Evolutionary conservation across 2,888 invertebrate genomes (phyloP).

Genomic region (Dynastes grantii): DNA sequence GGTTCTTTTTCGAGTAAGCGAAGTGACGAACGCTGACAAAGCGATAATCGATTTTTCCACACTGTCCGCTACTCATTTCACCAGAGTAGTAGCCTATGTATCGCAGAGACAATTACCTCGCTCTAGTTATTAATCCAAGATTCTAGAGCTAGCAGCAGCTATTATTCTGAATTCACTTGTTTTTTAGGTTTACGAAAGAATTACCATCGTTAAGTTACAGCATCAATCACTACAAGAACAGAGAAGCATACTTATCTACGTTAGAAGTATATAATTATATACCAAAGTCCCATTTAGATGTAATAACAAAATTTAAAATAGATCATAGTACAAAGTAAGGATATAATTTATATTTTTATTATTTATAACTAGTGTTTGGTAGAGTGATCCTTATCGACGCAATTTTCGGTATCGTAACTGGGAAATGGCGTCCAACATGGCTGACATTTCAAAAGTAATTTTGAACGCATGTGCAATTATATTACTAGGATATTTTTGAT

Average conservation of each 20-base stretch:
- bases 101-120: too few relatives aligned
- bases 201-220: slow-evolving; percentile 63
- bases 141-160: too few relatives aligned
- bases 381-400: too few relatives aligned
- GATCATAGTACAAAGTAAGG: slow-evolving; percentile 37
- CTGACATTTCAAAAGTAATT: too few relatives aligned
- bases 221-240: slow-evolving; percentile 58
- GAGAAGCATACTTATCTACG: slow-evolving; percentile 58
- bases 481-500: too few relatives aligned
- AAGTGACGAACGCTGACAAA: too few relatives aligned
- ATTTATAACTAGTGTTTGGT: not conserved
- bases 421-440: too few relatives aligned
- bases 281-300: slow-evolving; percentile 54
- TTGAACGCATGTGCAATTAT: too few relatives aligned
- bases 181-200: slow-evolving; percentile 62
- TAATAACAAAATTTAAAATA: slow-evolving; percentile 52
- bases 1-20: too few relatives aligned
- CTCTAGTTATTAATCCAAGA: not conserved
- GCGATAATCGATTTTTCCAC: too few relatives aligned
- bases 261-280: slow-evolving; percentile 60
- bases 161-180: not conserved
- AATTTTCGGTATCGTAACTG: not conserved
- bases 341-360: slow-evolving; percentile 2
- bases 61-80: too few relatives aligned
- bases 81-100: too few relatives aligned